Conservation (phyloP, 2,888 invertebrate genomes). For the Dryobotodes eremita region DNA sequence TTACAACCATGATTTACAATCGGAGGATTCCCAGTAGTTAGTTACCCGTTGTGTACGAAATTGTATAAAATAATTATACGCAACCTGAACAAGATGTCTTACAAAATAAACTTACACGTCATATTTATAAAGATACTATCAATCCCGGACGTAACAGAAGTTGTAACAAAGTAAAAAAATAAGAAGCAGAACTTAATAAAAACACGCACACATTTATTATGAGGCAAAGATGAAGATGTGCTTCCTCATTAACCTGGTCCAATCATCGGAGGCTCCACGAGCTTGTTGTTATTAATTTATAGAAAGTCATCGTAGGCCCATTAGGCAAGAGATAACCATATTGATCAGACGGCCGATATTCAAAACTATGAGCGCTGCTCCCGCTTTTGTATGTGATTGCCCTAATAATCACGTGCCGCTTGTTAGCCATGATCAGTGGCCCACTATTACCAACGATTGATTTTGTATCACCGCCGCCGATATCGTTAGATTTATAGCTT, state of each 20-base stretch:
- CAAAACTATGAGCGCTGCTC: slow-evolving; percentile 75
- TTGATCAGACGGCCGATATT: slow-evolving; percentile 85
- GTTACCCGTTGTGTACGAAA: slow-evolving; percentile 38
- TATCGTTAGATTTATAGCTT: slow-evolving; percentile 84
- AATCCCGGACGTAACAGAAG: slow-evolving; percentile 74
- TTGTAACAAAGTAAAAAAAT: slow-evolving; percentile 73
- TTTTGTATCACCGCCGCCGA: slow-evolving; percentile 80
- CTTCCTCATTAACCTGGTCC: slow-evolving; percentile 87
- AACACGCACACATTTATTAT: slow-evolving; percentile 78
- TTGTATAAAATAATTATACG: slow-evolving; percentile 47
- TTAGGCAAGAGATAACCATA: slow-evolving; percentile 88
- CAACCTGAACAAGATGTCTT: slow-evolving; percentile 36
- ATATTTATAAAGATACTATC: slow-evolving; percentile 67
- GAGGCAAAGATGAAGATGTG: slow-evolving; percentile 84
- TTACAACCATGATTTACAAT: slow-evolving; percentile 74
- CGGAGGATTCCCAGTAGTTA: slow-evolving; percentile 59
- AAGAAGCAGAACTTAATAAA: slow-evolving; percentile 75
- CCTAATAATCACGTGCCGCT: slow-evolving; percentile 88
- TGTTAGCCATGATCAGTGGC: slow-evolving; percentile 86
- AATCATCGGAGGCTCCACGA: slow-evolving; percentile 82
- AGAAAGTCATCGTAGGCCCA: slow-evolving; percentile 89
- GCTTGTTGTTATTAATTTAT: slow-evolving; percentile 90
- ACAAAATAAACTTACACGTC: slow-evolving; percentile 46
- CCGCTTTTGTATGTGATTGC: slow-evolving; percentile 84
- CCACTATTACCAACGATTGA: slow-evolving; percentile 83